Conservation (phyloP, 2,797 vertebrate genomes). For the Tamandua tetradactyla region DNA sequence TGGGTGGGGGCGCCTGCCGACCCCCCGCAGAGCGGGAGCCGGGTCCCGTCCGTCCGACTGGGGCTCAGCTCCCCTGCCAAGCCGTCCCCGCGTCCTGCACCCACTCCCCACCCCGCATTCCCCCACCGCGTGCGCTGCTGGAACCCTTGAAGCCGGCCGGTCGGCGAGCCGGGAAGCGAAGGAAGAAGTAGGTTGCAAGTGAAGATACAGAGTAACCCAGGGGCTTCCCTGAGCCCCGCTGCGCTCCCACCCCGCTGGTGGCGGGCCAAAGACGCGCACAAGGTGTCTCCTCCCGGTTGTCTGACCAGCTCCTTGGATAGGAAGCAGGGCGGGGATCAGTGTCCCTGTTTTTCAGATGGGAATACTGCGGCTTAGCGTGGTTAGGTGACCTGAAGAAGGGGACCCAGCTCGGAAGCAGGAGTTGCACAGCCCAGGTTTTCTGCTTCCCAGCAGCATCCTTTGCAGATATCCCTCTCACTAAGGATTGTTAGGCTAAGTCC, state of each 20-base stretch:
- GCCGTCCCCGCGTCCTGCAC: neutral
- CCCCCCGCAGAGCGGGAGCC: neutral
- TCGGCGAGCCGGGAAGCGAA: neutral
- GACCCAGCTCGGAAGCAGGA: neutral
- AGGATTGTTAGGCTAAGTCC: neutral
- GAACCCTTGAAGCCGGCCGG: fast-evolving
- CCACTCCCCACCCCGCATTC: neutral
- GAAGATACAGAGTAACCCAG: fast-evolving
- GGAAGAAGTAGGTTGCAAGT: neutral
- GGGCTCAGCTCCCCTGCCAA: fast-evolving
- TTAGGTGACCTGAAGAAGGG: neutral
- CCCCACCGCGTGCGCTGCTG: fast-evolving
- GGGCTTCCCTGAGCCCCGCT: fast-evolving
- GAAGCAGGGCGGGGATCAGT: neutral
- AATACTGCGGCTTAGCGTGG: neutral
- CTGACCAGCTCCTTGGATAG: neutral
- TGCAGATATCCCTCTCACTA: neutral
- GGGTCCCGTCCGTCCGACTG: too few species aligned
- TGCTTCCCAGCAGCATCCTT: neutral
- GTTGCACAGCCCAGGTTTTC: neutral
- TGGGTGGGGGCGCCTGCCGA: fast-evolving
- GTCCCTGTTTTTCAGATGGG: neutral
- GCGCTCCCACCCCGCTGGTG: fast-evolving
- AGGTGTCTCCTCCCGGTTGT: neutral
- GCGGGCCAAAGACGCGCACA: neutral